Evolutionary conservation across 2,888 invertebrate species (phyloP), one percentile per base, ranked within the genome.

Genomic region (Ormyrus pomaceus): DNA sequence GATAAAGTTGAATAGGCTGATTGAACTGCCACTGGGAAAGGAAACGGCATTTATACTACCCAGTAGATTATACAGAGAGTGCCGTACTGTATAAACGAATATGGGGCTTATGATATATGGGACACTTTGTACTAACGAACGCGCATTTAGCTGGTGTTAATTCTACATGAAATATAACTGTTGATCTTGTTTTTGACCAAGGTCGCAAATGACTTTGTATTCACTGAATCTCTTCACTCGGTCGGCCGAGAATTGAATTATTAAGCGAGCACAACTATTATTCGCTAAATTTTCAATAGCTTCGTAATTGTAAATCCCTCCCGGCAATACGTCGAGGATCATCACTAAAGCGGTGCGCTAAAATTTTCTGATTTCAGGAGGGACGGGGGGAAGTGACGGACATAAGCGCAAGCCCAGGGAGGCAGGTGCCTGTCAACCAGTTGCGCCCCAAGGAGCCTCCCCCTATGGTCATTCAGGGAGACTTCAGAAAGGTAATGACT

Each of bases 301-400:
- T 19, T 1, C 19, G 19, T 19, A 19, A 19, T 19, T 19, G 0
- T 2, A 34, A 34, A 34, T 34, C 4, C 34, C 34, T 34, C 34
- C 34, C 34, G 0, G 4, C 34, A 0, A 19, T 19, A 59, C 10
- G 53, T 0, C 8, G 0, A 6, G 1, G 9, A 59, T 9, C 59
- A 34, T 5, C 10, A 34, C 58, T 75, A 56, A 66, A 59, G 13
- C 50, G 7, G 48, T 3, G 19, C 64, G 10, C 19, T 70, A 7
- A 61, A 66, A 68, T 73, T 79, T 73, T 77, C 8, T 74, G 69
- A 71, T 91, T 89, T n/a, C 90, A 96, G 96, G 96, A 96, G 73
- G 81, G 93, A 96, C 96, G 96, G 92, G 95, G 96, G 93, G 96
- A 96, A 93, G 95, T 96, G 93, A 95, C 96, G 93, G 96, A 96